Conservation (phyloP, 2,888 invertebrate species). For the Tridacna crocea region DNA sequence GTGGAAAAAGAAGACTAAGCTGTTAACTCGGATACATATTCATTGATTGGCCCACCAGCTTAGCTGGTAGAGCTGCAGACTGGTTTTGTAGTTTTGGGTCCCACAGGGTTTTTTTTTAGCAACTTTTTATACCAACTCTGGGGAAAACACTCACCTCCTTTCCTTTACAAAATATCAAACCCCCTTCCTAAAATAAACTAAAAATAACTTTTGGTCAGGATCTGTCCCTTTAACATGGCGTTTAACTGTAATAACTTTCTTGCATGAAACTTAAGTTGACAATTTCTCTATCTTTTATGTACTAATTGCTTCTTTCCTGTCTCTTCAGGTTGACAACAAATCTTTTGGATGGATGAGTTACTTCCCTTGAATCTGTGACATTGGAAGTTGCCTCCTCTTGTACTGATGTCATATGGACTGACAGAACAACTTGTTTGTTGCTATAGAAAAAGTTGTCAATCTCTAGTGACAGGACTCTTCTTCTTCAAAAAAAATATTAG, state of each 20-base stretch:
- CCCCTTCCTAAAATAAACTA: no score
- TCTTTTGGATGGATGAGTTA: slow-evolving; percentile 34
- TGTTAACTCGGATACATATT: no score
- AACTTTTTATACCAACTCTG: no score
- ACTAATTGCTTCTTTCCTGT: slow-evolving; percentile 48
- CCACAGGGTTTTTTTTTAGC: no score
- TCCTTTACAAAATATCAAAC: no score
- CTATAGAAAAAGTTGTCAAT: slow-evolving; percentile 11
- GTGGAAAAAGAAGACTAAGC: no score
- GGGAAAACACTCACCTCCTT: no score
- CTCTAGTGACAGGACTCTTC: slow-evolving; percentile 1
- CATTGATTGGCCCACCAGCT: no score
- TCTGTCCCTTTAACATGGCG: no score
- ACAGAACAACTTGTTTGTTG: neutral
- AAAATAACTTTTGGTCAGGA: no score
- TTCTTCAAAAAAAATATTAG: neutral
- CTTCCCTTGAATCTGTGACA: slow-evolving; percentile 35
- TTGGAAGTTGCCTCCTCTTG: slow-evolving; percentile 26
- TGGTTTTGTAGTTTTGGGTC: no score
- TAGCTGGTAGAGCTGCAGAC: no score
- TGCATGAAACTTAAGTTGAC: neutral
- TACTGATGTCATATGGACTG: neutral
- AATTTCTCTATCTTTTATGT: neutral
- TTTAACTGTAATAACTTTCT: neutral
- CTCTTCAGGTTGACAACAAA: slow-evolving; percentile 60